A percentile compares a stretch with the other conserved stretches of the same genome.
These are phyloP conservation scores for Paramuricea clavata DNA, from an alignment of 92 coral and sea anemone species.

Conservation along the genomic window DNA sequence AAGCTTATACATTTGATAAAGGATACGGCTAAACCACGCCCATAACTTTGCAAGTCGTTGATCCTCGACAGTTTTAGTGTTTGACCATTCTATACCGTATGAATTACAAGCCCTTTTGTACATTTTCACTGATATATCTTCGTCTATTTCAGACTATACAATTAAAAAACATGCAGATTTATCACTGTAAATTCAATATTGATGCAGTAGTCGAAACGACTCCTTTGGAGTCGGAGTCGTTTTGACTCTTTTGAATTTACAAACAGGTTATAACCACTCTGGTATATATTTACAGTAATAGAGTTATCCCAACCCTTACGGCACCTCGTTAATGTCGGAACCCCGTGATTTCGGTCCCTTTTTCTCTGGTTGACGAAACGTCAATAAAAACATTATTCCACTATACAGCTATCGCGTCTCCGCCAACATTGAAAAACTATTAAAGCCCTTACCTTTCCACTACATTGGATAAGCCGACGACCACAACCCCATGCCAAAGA, in stretches of 20 bases:
- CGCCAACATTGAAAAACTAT: no score
- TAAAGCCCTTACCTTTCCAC: constrained; percentile 73
- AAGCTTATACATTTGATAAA: constrained; percentile 33
- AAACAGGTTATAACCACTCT: no score
- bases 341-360: no score
- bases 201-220: no score
- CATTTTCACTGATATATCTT: constrained; percentile 89
- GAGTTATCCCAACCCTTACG: no score
- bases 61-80: constrained; percentile 74
- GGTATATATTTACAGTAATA: no score
- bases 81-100: constrained; percentile 73
- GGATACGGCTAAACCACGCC: constrained; percentile 94
- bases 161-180: not conserved
- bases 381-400: no score
- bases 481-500: constrained; percentile 96
- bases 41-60: constrained; percentile 83
- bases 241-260: no score
- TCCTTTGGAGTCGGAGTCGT: no score
- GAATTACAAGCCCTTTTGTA: constrained; percentile 89
- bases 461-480: constrained; percentile 84
- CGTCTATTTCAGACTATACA: constrained; percentile 70
- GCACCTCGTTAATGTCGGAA: no score
- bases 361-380: no score
- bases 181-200: not conserved
- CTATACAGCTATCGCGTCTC: no score